Conservation (phyloP, 2,888 invertebrate genomes). For the Dynastes grantii region DNA sequence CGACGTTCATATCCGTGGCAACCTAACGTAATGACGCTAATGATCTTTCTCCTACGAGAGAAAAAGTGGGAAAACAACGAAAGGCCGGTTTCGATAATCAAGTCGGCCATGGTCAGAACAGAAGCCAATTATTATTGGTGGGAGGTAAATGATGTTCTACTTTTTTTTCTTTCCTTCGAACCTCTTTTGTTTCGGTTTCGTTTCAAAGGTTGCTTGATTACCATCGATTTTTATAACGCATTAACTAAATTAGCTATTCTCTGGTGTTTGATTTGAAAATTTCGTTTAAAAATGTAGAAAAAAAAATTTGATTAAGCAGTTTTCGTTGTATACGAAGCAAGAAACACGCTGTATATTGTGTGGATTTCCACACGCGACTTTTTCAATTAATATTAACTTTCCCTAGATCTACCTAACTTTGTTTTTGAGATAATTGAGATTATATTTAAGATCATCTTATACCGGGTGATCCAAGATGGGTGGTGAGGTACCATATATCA, state of each 20-base stretch:
- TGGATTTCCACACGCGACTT: not conserved
- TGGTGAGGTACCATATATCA: too few species aligned
- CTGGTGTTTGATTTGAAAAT: too few species aligned
- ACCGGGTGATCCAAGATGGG: too few species aligned
- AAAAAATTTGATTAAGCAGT: not conserved
- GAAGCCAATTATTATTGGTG: conserved; percentile 25
- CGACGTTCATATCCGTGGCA: not conserved
- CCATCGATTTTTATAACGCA: not conserved
- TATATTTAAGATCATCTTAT: too few species aligned
- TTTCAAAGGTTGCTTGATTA: not conserved
- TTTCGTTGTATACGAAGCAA: not conserved
- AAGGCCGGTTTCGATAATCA: not conserved
- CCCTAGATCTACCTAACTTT: too few species aligned
- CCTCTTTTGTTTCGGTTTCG: conserved; percentile 8
- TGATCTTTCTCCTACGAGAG: not conserved
- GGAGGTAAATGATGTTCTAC: conserved; percentile 15
- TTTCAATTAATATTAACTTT: not conserved
- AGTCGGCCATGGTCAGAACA: conserved; percentile 6
- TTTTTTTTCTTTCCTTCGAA: not conserved
- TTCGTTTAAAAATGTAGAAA: too few species aligned
- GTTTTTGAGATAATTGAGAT: too few species aligned
- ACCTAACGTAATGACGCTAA: not conserved
- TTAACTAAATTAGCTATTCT: too few species aligned
- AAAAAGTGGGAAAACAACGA: not conserved
- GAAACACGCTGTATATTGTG: not conserved